Percentiles rank a stretch among this genome's conserved stretches.
Conservation (phyloP, 2,113 vertebrate species). For the Sinocyclocheilus anophthalmus region DNA sequence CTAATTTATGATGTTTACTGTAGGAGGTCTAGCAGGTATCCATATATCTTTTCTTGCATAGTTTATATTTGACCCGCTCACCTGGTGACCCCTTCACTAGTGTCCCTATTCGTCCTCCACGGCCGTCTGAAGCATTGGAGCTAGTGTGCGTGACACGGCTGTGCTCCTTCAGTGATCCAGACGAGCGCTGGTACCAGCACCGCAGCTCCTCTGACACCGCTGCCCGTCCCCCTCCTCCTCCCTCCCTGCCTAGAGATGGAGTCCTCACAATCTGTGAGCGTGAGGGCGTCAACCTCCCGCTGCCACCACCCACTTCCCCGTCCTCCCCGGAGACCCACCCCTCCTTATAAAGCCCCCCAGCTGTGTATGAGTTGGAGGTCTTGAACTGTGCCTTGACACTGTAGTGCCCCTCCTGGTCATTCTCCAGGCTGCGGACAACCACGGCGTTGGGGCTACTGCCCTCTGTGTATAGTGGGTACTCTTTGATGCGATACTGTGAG, state of each 20-base stretch:
- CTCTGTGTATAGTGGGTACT: constrained; percentile 95
- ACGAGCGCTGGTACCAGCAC: constrained; percentile 96
- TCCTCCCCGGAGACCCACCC: constrained; percentile 91
- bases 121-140: constrained; percentile 88
- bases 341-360: constrained; percentile 94
- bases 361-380: constrained; percentile 97
- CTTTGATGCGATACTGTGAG: constrained; percentile 98
- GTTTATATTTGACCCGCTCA: constrained; percentile 56
- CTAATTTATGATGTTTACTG: no score
- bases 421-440: constrained; percentile 97
- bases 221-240: constrained; percentile 84
- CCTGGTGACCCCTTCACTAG: constrained; percentile 94
- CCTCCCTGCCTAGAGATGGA: constrained; percentile 92
- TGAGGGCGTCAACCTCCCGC: constrained; percentile 86
- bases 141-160: constrained; percentile 91
- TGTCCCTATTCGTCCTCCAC: constrained; percentile 88
- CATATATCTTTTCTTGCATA: not conserved
- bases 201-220: constrained; percentile 93
- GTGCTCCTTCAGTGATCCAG: constrained; percentile 90
- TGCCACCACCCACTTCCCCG: constrained; percentile 77
- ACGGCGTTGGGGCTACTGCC: constrained; percentile 90
- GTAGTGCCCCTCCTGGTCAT: constrained; percentile 98
- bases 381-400: constrained; percentile 99
- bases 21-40: not conserved
- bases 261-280: constrained; percentile 98